Evolutionary conservation across 2,113 vertebrate genomes (phyloP).

Genomic region (rat (Rattus norvegicus)): DNA sequence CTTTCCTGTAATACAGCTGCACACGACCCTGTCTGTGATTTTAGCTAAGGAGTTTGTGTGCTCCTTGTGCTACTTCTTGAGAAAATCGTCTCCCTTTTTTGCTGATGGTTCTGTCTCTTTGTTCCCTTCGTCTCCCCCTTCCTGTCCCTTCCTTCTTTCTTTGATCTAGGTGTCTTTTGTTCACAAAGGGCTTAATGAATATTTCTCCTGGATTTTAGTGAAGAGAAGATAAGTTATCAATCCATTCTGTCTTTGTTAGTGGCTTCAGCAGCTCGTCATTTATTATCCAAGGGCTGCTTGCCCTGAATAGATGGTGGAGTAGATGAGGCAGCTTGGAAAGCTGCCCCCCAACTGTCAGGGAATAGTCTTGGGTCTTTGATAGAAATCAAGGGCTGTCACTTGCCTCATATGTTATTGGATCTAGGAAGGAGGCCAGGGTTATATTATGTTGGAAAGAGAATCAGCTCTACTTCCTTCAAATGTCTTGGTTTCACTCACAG

Average conservation of each 20-base stretch:
- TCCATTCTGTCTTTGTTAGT: constrained; percentile 64
- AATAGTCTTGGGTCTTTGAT: constrained; percentile 65
- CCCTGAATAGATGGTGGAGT: constrained; percentile 45
- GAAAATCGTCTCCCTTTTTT: not conserved
- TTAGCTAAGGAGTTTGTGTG: constrained; percentile 67
- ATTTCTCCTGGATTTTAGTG: constrained; percentile 67
- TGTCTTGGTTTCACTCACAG: constrained; percentile 64
- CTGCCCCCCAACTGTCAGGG: constrained; percentile 44
- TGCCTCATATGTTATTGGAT: constrained; percentile 56
- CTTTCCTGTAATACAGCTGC: constrained; percentile 74
- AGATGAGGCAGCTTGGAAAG: constrained; percentile 50
- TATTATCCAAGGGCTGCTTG: constrained; percentile 44
- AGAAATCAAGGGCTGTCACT: constrained; percentile 68
- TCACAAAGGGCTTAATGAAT: constrained; percentile 40
- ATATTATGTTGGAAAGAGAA: constrained; percentile 66
- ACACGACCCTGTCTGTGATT: constrained; percentile 55
- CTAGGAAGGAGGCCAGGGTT: constrained; percentile 62
- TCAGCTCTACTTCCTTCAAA: constrained; percentile 68
- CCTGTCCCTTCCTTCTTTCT: not conserved
- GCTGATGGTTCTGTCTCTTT: not conserved
- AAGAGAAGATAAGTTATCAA: constrained; percentile 65
- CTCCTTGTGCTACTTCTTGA: constrained; percentile 48
- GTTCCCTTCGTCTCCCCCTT: not conserved
- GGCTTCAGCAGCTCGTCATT: constrained; percentile 37
- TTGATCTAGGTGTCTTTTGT: constrained; percentile 47